Conservation (phyloP, 2,797 vertebrate species). For the Myotis myotis region DNA sequence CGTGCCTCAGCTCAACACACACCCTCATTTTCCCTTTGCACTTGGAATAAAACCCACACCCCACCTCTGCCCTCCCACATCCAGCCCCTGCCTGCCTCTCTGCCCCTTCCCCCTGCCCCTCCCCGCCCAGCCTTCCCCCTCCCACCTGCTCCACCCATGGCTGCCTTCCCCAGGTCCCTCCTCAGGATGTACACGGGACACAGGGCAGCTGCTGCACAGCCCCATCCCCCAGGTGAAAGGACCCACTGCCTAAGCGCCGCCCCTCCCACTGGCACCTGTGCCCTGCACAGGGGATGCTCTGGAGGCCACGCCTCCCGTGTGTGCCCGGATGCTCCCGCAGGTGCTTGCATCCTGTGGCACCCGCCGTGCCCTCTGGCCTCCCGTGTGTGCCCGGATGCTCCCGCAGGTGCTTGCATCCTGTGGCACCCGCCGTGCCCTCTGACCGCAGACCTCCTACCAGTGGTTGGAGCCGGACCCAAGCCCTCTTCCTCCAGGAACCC, state of each 20-base stretch:
- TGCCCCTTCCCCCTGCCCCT: fast-evolving
- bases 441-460: not conserved
- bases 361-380: not conserved
- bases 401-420: not conserved
- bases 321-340: too few relatives aligned
- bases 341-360: not conserved
- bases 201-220: not conserved
- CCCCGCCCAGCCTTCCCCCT: not conserved
- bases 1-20: not conserved
- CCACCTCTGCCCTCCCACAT: too few relatives aligned
- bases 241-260: not conserved
- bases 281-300: not conserved
- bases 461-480: not conserved
- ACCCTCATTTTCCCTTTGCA: not conserved
- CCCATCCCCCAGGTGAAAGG: not conserved
- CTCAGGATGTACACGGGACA: not conserved
- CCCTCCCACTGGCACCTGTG: not conserved
- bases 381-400: fast-evolving
- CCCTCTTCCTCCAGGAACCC: not conserved
- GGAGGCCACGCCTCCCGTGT: fast-evolving
- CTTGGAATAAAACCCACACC: not conserved
- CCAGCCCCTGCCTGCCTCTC: not conserved
- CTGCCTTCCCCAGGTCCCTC: not conserved
- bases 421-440: not conserved
- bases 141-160: fast-evolving